Conservation (phyloP, 2,888 invertebrate genomes). For the Drosophila quasianomalipes region DNA sequence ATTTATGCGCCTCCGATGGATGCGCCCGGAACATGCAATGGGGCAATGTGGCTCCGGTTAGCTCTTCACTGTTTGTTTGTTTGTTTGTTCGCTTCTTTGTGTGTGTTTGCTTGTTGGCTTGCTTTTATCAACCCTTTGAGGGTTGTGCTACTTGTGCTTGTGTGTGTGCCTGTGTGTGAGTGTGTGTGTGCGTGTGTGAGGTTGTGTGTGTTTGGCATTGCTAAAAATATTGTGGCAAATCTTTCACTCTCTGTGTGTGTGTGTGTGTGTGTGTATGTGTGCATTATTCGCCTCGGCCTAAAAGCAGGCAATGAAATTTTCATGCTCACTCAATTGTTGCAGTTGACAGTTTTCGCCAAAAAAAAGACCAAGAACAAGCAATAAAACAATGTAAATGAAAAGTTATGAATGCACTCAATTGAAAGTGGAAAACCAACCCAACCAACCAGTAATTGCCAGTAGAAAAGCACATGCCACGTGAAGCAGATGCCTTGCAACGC, state of each 20-base stretch:
- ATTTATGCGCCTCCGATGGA: slow-evolving; percentile 57
- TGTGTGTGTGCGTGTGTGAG: background rate
- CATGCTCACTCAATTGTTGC: slow-evolving; percentile 60
- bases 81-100: slow-evolving; percentile 32
- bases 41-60: slow-evolving; percentile 45
- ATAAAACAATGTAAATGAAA: slow-evolving; percentile 51
- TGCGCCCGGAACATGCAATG: slow-evolving; percentile 43
- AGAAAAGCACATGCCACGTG: slow-evolving; percentile 2
- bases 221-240: slow-evolving; percentile 53
- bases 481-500: slow-evolving; percentile 2
- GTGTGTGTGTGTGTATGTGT: slow-evolving; percentile 19
- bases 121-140: slow-evolving; percentile 63
- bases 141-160: slow-evolving; percentile 10
- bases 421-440: background rate
- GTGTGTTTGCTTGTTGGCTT: slow-evolving; percentile 19
- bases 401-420: slow-evolving; percentile 50
- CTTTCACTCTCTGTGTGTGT: background rate
- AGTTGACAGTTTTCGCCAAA: slow-evolving; percentile 47
- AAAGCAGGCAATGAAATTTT: slow-evolving; percentile 67
- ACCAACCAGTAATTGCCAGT: slow-evolving; percentile 8
- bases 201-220: slow-evolving; percentile 22
- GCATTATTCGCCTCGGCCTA: slow-evolving; percentile 55
- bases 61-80: slow-evolving; percentile 48
- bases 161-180: background rate
- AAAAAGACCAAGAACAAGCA: slow-evolving; percentile 20